Base-by-base conservation (phyloP, 2,113 vertebrate genomes). In the Puffinus mauretanicus region DNA sequence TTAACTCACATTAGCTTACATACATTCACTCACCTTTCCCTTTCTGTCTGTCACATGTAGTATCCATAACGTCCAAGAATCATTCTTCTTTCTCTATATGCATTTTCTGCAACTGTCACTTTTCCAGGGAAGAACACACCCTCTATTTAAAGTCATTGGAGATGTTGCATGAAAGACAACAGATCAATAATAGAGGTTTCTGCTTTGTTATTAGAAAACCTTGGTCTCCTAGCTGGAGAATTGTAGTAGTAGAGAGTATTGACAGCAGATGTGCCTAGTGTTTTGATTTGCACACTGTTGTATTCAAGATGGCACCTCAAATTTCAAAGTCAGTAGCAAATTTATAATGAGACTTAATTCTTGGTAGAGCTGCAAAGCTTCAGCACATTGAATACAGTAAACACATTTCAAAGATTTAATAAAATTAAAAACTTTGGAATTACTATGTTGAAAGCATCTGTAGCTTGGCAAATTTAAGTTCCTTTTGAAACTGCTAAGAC, bases 111-210 rank as follows among this genome's bases (percentile, higher is more conserved):
- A 80, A 16, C 21, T 65, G 26, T 62, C 54, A 13, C 42, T 78
- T 84, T 86, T 64, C 46, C 47, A 85, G 52, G 24, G 16, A 64
- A 64, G 52, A 69, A 11, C 11, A 10, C 9, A 6, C 8, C 24
- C 13, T 60, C 2, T 3, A 12, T 75, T 44, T 90, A 3, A 85
- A 79, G 19, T 57, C 16, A 15, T 29, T 0, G 0, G 60, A 54
- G 20, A 11, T 24, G 32, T 15, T 84, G 24, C 2, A 5, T 66
- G 65, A 55, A 80, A 77, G 46, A 29, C 42, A 38, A 15, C 10
- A 66, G 66, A 72, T 87, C 73, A 58, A 4, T 70, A 82, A 30
- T 42, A 61, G 55, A 65, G 24, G 13, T 61, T 90, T 80, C 54
- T 66, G 46, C 58, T 82, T 62, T 72, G 22, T 42, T 73, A 5